Percentiles rank a stretch among this genome's conserved stretches.
These are phyloP conservation scores for Achlya flavicornis DNA, from an alignment of 2,888 invertebrate species.

Conservation along the genomic window DNA sequence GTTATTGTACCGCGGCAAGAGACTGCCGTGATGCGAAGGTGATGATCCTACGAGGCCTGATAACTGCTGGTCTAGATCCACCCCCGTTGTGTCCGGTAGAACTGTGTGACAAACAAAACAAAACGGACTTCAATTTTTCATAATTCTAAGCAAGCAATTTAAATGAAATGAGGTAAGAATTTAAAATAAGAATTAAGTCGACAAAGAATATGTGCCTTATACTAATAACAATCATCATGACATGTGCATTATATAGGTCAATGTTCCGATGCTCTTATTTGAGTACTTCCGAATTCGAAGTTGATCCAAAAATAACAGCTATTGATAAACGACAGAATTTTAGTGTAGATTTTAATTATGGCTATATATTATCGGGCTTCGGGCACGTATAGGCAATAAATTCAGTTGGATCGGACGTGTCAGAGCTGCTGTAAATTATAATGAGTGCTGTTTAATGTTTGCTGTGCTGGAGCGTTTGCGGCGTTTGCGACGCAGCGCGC, in stretches of 20 bases:
- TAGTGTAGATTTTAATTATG: constrained; percentile 62
- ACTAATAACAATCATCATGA: background rate
- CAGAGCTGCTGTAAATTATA: constrained; percentile 77
- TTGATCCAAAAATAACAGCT: constrained; percentile 30
- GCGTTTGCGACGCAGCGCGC: constrained; percentile 26
- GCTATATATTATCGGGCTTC: constrained; percentile 63
- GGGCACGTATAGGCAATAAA: constrained; percentile 74
- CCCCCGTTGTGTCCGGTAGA: constrained; percentile 90
- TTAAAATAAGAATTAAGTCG: background rate
- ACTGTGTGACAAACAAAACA: constrained; percentile 71
- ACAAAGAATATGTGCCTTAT: background rate
- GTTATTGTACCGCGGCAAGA: constrained; percentile 88
- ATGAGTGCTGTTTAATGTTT: constrained; percentile 74
- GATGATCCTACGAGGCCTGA: constrained; percentile 85
- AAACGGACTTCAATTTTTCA: background rate
- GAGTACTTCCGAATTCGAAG: constrained; percentile 8
- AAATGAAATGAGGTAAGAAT: no score
- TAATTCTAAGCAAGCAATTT: no score
- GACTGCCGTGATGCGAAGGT: constrained; percentile 83
- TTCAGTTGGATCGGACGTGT: constrained; percentile 71
- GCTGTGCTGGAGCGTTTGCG: constrained; percentile 37
- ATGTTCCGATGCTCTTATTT: constrained; percentile 4
- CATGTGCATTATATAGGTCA: constrained; percentile 7
- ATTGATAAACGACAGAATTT: constrained; percentile 45
- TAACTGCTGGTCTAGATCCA: constrained; percentile 89